These are phyloP conservation scores for Lysandra bellargus DNA, from an alignment of 2,888 invertebrate species.

Conservation along the genomic window DNA sequence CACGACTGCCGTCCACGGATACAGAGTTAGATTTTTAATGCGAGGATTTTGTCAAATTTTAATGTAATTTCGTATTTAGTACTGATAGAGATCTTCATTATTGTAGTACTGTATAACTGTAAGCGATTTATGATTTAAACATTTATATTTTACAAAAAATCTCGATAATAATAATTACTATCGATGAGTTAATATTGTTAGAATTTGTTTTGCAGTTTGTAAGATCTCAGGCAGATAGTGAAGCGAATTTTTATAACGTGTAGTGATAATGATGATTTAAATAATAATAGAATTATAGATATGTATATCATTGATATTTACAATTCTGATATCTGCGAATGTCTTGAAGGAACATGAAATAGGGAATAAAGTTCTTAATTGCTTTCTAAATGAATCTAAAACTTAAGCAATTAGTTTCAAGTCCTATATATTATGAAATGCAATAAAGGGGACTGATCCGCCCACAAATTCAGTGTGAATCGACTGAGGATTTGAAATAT, in stretches of 20 bases:
- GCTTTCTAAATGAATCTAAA: conserved; percentile 11
- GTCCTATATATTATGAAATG: conserved; percentile 17
- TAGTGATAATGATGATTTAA: too few species aligned
- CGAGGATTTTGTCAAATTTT: conserved; percentile 29
- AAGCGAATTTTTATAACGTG: too few species aligned
- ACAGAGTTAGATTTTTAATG: conserved; percentile 29
- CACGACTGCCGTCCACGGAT: conserved; percentile 30
- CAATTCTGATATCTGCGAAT: background rate
- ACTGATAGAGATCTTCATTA: background rate
- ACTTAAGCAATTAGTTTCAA: conserved; percentile 16
- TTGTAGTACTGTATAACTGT: background rate
- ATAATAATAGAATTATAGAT: too few species aligned
- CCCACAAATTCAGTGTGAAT: background rate
- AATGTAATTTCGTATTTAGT: conserved; percentile 7
- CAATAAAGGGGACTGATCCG: conserved; percentile 19
- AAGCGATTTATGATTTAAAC: background rate
- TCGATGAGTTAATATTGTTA: too few species aligned
- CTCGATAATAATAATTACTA: background rate
- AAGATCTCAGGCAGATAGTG: too few species aligned
- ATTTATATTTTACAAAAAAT: too few species aligned
- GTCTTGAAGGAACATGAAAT: background rate
- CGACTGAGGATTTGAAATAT: background rate
- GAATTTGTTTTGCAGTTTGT: too few species aligned
- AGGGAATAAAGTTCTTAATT: conserved; percentile 8
- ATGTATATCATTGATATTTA: background rate